phyloP scores from a whole-genome alignment of 2,797 vertebrate genomes.

The Eulemur albifrons region DNA sequence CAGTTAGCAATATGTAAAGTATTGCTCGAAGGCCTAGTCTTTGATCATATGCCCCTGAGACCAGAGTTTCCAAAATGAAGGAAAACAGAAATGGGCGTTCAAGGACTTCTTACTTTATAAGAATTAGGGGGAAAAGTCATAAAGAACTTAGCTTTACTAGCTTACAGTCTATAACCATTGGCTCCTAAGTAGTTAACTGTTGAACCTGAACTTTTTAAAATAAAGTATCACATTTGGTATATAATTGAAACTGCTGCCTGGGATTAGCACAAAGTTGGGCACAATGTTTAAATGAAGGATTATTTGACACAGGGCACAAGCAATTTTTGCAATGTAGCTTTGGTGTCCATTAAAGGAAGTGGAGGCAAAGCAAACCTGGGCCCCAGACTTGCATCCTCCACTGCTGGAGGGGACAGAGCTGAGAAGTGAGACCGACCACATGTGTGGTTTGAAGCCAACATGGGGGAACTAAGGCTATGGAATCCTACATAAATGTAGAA shows the following conservation, averaged over 20 bases:
- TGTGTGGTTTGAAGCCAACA: neutral
- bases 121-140: neutral
- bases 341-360: neutral
- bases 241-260: slow-evolving; percentile 12
- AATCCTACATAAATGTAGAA: neutral
- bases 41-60: neutral
- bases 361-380: neutral
- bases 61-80: slow-evolving; percentile 41
- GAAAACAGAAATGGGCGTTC: neutral
- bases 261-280: neutral
- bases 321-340: neutral
- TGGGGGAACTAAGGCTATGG: neutral
- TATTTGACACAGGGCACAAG: neutral
- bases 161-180: neutral
- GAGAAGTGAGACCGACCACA: neutral
- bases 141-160: neutral
- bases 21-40: neutral
- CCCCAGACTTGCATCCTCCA: neutral
- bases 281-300: neutral
- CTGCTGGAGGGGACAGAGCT: neutral
- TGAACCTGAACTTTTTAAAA: slow-evolving; percentile 42
- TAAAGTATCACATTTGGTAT: neutral
- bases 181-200: neutral
- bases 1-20: neutral
- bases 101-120: slow-evolving; percentile 13